Percentiles rank a stretch among this genome's conserved stretches.
phyloP scores from a whole-genome alignment of 2,113 vertebrate genomes.

The Chascanopsetta lugubris region DNA sequence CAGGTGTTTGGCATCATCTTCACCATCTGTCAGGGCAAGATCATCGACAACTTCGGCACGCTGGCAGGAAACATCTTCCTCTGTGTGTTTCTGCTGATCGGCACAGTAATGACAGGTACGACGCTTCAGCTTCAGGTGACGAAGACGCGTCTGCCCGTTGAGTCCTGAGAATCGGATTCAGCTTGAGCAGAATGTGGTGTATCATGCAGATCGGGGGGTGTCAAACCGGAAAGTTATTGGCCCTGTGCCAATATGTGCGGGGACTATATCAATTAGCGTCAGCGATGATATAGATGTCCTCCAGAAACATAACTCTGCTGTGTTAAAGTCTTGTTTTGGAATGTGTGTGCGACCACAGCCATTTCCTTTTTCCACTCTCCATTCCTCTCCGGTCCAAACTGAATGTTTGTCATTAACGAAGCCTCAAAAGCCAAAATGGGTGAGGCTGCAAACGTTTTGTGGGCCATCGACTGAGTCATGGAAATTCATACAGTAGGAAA shows the following conservation, averaged over 20 bases:
- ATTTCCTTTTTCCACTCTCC: neutral
- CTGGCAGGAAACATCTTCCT: constrained; percentile 90
- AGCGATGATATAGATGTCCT: no score
- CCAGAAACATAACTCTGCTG: neutral
- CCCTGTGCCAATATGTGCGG: no score
- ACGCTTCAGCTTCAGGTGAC: neutral
- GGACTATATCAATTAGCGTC: no score
- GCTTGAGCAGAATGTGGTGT: neutral
- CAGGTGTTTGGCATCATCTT: constrained; percentile 97
- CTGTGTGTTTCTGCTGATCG: constrained; percentile 88
- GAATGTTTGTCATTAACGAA: constrained; percentile 30
- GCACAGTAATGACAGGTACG: constrained; percentile 88
- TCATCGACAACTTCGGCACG: constrained; percentile 86
- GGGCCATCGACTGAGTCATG: constrained; percentile 13
- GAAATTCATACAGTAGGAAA: neutral
- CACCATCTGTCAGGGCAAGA: constrained; percentile 90
- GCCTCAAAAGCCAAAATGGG: neutral
- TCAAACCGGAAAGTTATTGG: no score
- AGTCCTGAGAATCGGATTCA: no score
- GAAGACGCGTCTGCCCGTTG: neutral
- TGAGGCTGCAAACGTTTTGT: constrained; percentile 4
- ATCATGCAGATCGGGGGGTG: no score
- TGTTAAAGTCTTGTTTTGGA: neutral
- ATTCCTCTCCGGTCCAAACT: neutral
- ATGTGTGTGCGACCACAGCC: neutral